Evolutionary conservation across 2,113 vertebrate species (phyloP), one percentile per base, ranked within the genome.

Genomic region (Paratilapia polleni): DNA sequence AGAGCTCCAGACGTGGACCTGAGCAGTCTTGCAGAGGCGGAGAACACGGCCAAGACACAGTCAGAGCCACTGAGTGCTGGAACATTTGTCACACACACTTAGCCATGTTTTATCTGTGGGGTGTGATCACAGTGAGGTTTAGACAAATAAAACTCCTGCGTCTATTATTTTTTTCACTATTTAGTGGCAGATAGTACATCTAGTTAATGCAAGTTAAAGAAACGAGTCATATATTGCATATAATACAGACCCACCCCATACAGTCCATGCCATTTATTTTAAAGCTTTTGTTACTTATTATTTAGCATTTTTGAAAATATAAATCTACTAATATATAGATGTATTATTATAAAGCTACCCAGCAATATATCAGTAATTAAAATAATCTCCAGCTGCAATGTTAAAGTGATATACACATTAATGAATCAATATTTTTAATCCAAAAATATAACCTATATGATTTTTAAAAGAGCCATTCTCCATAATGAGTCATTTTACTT

Each of bases 1-100:
- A 90, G 86, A 86, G 85, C 66, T 85, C 76, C 90, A 86, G 89
- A 92, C 88, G 56, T 87, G 87, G 87, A 94, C 90, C 91, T 82
- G 86, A 90, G 83, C 80, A 17, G 79, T 70, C 80, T 83, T 79
- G 76, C 86, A 87, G 83, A 91, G 78, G 80, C 83, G 15, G 70
- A 83, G 80, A 92, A 87, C 81, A 63, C 36, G 12, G 82, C 90
- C 91, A 92, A 91, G 84, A 89, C 89, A 54, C 85, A 84, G 85
- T 52, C 86, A 86, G 80, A 87, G 77, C 78, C 24, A 2, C 77
- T 14, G 79, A 84, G 81, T 6, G 54, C 22, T 87, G 84, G 80
- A 81, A 85, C 77, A 84, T 88, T 89, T 64, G 83, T 87, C 86
- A 84, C 83, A 85, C 56, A 77, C 85, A 80, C 36, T 88, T 80